Conservation (phyloP, 2,797 vertebrate genomes). For the Mus caroli region DNA sequence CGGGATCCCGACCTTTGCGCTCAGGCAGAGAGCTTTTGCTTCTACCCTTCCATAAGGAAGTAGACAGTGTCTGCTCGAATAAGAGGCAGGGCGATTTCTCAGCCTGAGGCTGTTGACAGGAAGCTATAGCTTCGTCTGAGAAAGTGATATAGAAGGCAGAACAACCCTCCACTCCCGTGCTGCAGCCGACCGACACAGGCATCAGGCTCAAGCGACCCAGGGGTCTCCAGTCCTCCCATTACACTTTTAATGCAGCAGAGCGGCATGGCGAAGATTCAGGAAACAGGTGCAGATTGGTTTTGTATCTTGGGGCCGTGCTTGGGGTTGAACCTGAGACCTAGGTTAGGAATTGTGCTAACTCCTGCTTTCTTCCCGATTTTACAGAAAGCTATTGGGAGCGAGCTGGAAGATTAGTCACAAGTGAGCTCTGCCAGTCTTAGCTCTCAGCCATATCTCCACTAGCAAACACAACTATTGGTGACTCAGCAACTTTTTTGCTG, state of each 20-base stretch:
- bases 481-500: not conserved
- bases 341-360: not conserved
- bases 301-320: not conserved
- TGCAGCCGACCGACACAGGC: no score
- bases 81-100: not conserved
- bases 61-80: not conserved
- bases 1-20: no score
- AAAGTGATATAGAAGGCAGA: not conserved
- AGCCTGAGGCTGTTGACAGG: not conserved
- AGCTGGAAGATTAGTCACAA: not conserved
- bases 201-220: not conserved
- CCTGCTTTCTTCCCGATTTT: not conserved
- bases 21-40: not conserved
- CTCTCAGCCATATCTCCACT: not conserved
- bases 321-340: not conserved
- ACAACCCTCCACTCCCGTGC: accelerated
- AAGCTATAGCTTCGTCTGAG: not conserved
- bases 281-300: not conserved
- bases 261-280: not conserved
- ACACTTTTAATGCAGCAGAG: not conserved
- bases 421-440: not conserved
- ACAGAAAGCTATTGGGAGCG: not conserved
- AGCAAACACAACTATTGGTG: not conserved
- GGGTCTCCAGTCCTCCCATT: not conserved
- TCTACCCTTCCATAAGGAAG: not conserved